Base-by-base conservation (phyloP, 2,888 invertebrate genomes). In the Drosophila longiperda region DNA sequence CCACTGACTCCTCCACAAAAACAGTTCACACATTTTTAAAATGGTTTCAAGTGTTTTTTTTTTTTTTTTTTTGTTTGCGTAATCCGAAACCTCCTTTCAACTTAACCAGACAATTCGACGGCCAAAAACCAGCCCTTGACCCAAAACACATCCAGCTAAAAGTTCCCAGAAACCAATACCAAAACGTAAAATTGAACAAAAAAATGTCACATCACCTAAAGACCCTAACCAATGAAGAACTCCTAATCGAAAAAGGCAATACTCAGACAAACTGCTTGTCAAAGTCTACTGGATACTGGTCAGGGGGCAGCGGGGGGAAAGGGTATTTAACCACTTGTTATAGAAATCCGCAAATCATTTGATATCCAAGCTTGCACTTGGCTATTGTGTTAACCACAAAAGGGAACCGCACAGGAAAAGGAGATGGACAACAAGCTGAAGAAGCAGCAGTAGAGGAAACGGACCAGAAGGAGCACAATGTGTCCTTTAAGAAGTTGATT, bases 21-120 rank as follows among this genome's bases (percentile, higher is more conserved):
- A 3, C 4, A 2, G 8, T 26, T 0, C 36, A 26, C 6, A 36
- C 36, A 34, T 17, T 54, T 54, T 38, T 20, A 0, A 17, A 50
- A 29, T 15, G 61, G 78, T 77, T 69, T 77, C 78, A 73, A 78
- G 78, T 78, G 66, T 50, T 59, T 32, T 49, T 17, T 26, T 17
- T 40, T 40, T 42, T 11, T 45, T 45, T 26, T 29, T 29, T 29
- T 26, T 26, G 26, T 26, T 26, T 58, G 55, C 65, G 83, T 65
- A 84, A 87, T 52, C 49, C 38, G 69, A 83, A 38, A 82, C 82
- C 52, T n/a, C 38, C 62, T 50, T 66, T 71, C 57, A 60, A 65
- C 62, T 66, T 50, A 52, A 55, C 67, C 75, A 79, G 86, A 84
- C 84, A 87, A 73, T 74, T 76, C 78, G 86, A 77, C 82, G 82